Evolutionary conservation across 1,140 invertebrate genomes (phyloP).

Genomic region (Parapsyche elsis): DNA sequence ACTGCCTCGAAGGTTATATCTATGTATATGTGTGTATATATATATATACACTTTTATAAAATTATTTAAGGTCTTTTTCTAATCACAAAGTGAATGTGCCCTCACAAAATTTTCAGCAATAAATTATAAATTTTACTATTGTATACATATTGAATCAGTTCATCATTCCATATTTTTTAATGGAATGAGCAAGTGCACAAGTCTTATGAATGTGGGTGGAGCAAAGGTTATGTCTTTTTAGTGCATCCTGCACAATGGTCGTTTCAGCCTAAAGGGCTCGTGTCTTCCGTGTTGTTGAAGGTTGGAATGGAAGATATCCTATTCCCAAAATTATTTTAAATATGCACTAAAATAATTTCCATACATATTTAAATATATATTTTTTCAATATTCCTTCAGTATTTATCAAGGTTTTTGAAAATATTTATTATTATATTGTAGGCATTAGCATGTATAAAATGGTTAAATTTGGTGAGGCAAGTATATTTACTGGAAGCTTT

Average conservation of each 20-base stretch:
- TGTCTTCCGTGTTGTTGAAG: slow-evolving; percentile 48
- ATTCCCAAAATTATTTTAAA: slow-evolving; percentile 52
- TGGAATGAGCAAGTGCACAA: slow-evolving; percentile 46
- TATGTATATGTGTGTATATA: slow-evolving; percentile 24
- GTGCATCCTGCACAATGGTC: not conserved
- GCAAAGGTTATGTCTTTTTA: not conserved
- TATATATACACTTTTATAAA: slow-evolving; percentile 24
- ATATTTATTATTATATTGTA: slow-evolving; percentile 55
- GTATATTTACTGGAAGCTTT: slow-evolving; percentile 14
- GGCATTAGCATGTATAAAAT: slow-evolving; percentile 51
- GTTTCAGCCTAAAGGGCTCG: slow-evolving; percentile 15
- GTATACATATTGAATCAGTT: slow-evolving; percentile 36
- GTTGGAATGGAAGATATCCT: slow-evolving; percentile 35
- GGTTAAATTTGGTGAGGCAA: slow-evolving; percentile 26
- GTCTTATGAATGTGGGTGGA: slow-evolving; percentile 43
- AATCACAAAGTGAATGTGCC: slow-evolving; percentile 51
- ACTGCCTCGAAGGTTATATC: not conserved
- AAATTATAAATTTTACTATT: slow-evolving; percentile 50
- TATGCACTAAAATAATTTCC: slow-evolving; percentile 55
- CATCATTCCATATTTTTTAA: slow-evolving; percentile 39
- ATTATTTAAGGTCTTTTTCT: not conserved
- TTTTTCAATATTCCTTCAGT: slow-evolving; percentile 55
- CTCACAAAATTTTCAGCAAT: slow-evolving; percentile 55
- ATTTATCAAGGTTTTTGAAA: slow-evolving; percentile 55
- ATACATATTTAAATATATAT: slow-evolving; percentile 29